phyloP scores from a whole-genome alignment of 2,113 vertebrate species.

The Peucedramus taeniatus region DNA sequence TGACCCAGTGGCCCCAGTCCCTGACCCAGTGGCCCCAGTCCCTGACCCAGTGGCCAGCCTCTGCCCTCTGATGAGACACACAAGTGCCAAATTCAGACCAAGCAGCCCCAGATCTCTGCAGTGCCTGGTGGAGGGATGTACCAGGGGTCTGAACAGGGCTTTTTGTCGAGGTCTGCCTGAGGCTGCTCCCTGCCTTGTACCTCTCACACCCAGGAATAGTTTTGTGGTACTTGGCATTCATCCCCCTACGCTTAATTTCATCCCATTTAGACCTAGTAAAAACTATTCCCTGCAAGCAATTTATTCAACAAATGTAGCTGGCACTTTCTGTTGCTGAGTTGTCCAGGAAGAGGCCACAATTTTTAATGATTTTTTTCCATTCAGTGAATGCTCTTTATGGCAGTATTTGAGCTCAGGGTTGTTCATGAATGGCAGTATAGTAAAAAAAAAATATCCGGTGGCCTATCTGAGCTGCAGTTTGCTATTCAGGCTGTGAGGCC shows the following conservation, averaged over 20 bases:
- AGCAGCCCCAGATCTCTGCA: background rate
- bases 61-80: background rate
- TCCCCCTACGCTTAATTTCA: constrained; percentile 28
- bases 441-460: background rate
- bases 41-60: background rate
- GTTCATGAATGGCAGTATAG: constrained; percentile 15
- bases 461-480: constrained; percentile 11
- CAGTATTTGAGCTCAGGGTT: background rate
- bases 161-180: background rate
- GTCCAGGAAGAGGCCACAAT: constrained; percentile 50
- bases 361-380: constrained; percentile 56
- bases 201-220: constrained; percentile 13
- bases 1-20: background rate
- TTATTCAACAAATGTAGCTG: constrained; percentile 54
- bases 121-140: background rate
- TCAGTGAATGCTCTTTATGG: constrained; percentile 37
- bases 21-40: background rate
- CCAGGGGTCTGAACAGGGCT: background rate
- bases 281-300: constrained; percentile 49
- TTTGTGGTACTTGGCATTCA: constrained; percentile 33
- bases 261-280: constrained; percentile 55
- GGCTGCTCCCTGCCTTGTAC: background rate
- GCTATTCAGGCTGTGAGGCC: background rate
- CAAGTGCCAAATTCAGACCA: background rate
- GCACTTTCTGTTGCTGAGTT: constrained; percentile 46